Evolutionary conservation across 2,797 vertebrate species (phyloP).

Genomic region (Muscicapa comitata): DNA sequence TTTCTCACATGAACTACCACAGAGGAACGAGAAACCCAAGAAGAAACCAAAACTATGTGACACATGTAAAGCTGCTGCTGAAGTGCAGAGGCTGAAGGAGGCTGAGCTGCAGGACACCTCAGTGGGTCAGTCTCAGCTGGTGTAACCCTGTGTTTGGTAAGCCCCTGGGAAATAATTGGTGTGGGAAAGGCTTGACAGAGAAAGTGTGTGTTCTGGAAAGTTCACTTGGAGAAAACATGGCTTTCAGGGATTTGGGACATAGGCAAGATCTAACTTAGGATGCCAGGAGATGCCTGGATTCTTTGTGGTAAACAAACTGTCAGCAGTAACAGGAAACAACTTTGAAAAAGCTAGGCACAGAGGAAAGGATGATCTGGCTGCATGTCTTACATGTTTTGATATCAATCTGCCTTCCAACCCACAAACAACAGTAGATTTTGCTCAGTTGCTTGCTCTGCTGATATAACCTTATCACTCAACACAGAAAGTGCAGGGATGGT

Average conservation of each 20-base stretch:
- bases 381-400: neutral
- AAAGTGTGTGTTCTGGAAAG: neutral
- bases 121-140: accelerated
- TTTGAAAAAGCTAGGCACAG: neutral
- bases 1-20: neutral
- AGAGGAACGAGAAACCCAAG: neutral
- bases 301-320: neutral
- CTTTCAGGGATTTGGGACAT: neutral
- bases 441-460: neutral
- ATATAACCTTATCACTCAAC: neutral
- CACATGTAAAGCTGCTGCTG: accelerated
- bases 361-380: neutral
- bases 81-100: neutral
- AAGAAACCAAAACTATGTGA: neutral
- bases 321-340: neutral
- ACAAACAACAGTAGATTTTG: neutral
- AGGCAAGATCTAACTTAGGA: neutral
- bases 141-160: neutral
- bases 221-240: neutral
- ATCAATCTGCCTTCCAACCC: neutral
- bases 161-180: neutral
- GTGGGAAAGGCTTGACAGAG: neutral
- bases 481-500: neutral
- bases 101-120: neutral
- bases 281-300: neutral